phyloP scores from a whole-genome alignment of 2,888 invertebrate genomes.

The Xestia rhomboidea region DNA sequence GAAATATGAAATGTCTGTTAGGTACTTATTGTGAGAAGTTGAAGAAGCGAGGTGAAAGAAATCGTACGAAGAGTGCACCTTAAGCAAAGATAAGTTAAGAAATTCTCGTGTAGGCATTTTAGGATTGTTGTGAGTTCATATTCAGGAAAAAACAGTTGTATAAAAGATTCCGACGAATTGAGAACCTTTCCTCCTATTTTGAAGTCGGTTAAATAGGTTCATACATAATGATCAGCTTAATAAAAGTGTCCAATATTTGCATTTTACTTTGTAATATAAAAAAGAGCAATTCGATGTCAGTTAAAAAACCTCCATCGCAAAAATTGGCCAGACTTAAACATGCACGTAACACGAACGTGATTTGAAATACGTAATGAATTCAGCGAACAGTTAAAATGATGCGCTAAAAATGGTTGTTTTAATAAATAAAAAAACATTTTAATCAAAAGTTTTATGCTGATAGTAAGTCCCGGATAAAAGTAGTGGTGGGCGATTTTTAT shows the following conservation, averaged over 20 bases:
- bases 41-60: neutral
- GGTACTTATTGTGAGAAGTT: constrained; percentile 2
- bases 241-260: neutral
- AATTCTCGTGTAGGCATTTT: neutral
- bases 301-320: neutral
- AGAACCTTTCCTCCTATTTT: too few species aligned
- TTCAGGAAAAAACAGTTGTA: too few species aligned
- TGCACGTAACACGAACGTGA: constrained; percentile 34
- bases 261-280: neutral
- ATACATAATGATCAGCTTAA: neutral
- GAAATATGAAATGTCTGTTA: constrained; percentile 29
- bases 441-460: neutral
- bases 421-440: neutral
- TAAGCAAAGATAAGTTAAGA: neutral
- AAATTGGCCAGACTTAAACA: constrained; percentile 15
- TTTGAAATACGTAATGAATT: constrained; percentile 39
- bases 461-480: constrained; percentile 18
- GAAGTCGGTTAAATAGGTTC: neutral
- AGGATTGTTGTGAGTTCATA: neutral
- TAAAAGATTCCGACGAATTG: too few species aligned
- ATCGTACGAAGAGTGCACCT: neutral
- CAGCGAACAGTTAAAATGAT: constrained; percentile 23
- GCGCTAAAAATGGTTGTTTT: constrained; percentile 8
- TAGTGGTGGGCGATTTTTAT: neutral
- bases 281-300: neutral